A percentile compares a stretch with the other conserved stretches of the same genome.
Evolutionary conservation across 1,140 invertebrate genomes (phyloP).

Genomic region (Papilio polyxenes): DNA sequence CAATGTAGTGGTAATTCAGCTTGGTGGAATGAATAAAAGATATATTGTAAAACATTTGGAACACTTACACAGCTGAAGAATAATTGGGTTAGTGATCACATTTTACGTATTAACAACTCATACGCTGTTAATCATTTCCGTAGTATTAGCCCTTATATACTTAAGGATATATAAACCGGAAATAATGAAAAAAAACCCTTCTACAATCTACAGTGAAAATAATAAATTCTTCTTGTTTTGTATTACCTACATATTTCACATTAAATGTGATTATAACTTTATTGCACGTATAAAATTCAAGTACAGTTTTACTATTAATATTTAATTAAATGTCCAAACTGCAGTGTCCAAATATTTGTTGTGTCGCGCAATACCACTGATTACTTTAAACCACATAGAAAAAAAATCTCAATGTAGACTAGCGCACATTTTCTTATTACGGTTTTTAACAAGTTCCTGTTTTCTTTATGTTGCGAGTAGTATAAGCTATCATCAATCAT

Average conservation of each 20-base stretch:
- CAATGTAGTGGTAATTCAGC: not conserved
- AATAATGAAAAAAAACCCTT: no score
- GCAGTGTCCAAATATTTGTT: not conserved
- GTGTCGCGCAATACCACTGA: not conserved
- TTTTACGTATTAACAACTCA: not conserved
- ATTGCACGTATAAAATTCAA: no score
- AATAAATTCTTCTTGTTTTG: no score
- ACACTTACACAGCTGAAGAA: not conserved
- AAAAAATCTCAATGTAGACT: not conserved
- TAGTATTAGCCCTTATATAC: no score
- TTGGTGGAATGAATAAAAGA: not conserved
- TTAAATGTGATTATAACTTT: no score
- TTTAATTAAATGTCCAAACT: no score
- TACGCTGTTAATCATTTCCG: not conserved
- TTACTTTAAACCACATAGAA: not conserved
- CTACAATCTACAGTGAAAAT: no score
- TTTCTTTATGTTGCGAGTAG: not conserved
- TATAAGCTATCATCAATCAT: constrained; percentile 1
- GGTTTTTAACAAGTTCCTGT: constrained; percentile 1
- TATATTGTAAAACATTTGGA: not conserved
- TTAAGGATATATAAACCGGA: no score
- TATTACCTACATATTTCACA: no score
- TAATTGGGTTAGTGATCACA: not conserved
- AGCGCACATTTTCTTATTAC: not conserved
- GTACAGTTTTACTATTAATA: no score